phyloP scores from a whole-genome alignment of 2,888 invertebrate genomes.

The Ashinkailepas kermadecensis region DNA sequence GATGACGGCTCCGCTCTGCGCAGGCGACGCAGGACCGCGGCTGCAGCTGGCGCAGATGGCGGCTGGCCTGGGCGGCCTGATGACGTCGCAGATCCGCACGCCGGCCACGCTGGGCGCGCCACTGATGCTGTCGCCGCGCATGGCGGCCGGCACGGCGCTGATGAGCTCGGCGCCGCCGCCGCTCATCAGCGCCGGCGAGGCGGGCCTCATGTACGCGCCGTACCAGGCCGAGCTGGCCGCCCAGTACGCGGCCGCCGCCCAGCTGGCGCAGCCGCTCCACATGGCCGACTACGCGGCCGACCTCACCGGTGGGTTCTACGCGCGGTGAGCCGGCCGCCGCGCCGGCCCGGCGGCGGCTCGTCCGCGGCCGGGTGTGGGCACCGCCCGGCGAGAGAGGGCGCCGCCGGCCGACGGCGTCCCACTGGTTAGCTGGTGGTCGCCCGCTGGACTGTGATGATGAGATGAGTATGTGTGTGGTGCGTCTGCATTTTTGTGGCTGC shows the following conservation, averaged over 20 bases:
- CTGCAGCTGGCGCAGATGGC: slow-evolving; percentile 55
- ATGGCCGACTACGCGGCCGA: slow-evolving; percentile 50
- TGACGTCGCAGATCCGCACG: slow-evolving; percentile 55
- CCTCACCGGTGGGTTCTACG: slow-evolving; percentile 93
- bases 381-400: no score
- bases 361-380: no score
- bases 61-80: slow-evolving; percentile 53
- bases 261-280: slow-evolving; percentile 56
- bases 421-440: no score
- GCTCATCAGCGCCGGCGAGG: slow-evolving; percentile 55
- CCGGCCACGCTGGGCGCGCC: slow-evolving; percentile 76
- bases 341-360: slow-evolving; percentile 40
- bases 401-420: no score
- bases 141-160: slow-evolving; percentile 68
- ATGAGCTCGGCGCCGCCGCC: slow-evolving; percentile 49
- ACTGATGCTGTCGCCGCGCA: slow-evolving; percentile 82
- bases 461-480: no score
- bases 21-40: slow-evolving; percentile 68
- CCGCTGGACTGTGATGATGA: no score
- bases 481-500: no score
- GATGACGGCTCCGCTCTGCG: slow-evolving; percentile 40
- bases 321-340: slow-evolving; percentile 57
- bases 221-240: slow-evolving; percentile 58
- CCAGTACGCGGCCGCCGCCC: slow-evolving; percentile 74
- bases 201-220: slow-evolving; percentile 82